These are phyloP conservation scores for Pempheris klunzingeri DNA, from an alignment of 2,797 vertebrate species.

Conservation along the genomic window DNA sequence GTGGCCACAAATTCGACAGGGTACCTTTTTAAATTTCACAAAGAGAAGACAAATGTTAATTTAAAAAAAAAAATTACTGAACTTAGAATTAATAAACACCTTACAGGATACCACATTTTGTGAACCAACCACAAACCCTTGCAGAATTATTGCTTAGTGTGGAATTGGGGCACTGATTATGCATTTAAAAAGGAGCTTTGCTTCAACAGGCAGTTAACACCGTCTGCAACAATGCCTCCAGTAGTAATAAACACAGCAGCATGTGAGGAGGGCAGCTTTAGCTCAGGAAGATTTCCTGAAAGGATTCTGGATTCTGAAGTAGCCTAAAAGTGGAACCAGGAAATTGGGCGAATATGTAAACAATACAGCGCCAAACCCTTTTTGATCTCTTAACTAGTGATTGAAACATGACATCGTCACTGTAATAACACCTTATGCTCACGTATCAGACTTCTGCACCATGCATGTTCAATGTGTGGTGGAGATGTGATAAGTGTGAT, in stretches of 20 bases:
- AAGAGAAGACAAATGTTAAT: not conserved
- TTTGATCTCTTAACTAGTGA: conserved; percentile 8
- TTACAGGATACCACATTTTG: too few relatives aligned
- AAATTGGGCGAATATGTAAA: conserved; percentile 7
- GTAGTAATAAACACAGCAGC: not conserved
- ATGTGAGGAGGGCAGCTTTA: not conserved
- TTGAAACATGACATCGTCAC: not conserved
- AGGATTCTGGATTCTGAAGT: not conserved
- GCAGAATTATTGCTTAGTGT: not conserved
- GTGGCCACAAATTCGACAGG: not conserved
- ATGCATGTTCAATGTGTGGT: not conserved
- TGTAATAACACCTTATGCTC: not conserved
- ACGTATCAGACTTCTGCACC: not conserved
- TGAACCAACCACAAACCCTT: not conserved
- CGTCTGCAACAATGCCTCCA: conserved; percentile 1
- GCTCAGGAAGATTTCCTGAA: conserved; percentile 13
- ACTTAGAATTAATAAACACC: not conserved
- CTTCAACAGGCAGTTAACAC: conserved; percentile 9
- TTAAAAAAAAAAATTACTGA: too few relatives aligned
- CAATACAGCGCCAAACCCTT: not conserved
- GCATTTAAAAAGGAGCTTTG: conserved; percentile 13
- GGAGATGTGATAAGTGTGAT: not conserved
- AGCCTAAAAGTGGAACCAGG: conserved; percentile 1
- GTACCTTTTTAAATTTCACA: not conserved
- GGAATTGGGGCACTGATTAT: not conserved